phyloP scores from a whole-genome alignment of 2,797 vertebrate genomes.

The Phaenicophaeus curvirostris region DNA sequence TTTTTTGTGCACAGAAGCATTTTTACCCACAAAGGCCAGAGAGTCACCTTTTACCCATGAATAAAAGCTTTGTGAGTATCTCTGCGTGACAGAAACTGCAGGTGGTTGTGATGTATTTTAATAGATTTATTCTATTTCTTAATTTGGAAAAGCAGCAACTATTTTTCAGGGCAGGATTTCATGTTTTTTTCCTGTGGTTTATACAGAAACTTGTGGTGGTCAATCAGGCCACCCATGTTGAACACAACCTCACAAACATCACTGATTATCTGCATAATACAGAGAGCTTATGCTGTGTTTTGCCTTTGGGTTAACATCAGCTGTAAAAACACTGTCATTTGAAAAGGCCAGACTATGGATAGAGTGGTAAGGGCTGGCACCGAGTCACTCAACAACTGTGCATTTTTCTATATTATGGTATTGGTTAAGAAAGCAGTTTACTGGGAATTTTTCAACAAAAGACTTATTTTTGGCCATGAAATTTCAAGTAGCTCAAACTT shows the following conservation, averaged over 20 bases:
- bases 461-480: not conserved
- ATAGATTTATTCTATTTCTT: not conserved
- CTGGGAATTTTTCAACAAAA: not conserved
- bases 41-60: not conserved
- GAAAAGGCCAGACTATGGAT: not conserved
- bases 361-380: not conserved
- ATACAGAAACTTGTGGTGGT: not conserved
- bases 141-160: not conserved
- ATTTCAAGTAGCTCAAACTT: not conserved
- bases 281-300: not conserved
- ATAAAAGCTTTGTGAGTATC: not conserved
- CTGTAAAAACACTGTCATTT: constrained; percentile 6
- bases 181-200: not conserved
- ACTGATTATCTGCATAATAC: not conserved
- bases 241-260: not conserved
- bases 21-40: not conserved
- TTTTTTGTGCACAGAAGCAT: not conserved
- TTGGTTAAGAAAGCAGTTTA: not conserved
- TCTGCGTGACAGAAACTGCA: not conserved
- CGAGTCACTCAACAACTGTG: not conserved
- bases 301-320: constrained; percentile 9
- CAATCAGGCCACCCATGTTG: not conserved
- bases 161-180: not conserved
- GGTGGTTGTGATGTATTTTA: not conserved
- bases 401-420: not conserved